Evolutionary conservation across 1,140 invertebrate genomes (phyloP).

Genomic region (Penaeus chinensis): DNA sequence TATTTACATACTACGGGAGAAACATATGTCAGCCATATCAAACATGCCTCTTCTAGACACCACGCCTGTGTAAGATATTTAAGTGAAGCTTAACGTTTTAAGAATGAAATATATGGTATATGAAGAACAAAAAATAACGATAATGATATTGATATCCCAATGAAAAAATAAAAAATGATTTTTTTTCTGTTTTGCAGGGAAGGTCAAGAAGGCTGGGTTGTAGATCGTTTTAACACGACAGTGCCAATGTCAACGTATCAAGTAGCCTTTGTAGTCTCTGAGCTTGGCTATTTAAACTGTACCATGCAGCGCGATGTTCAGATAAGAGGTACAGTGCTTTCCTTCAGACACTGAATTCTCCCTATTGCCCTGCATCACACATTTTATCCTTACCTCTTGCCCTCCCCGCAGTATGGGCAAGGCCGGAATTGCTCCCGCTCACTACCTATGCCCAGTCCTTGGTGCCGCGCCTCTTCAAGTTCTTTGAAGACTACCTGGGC

Average conservation of each 20-base stretch:
- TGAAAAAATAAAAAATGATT: background rate
- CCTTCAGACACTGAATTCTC: constrained; percentile 66
- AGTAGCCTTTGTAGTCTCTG: constrained; percentile 86
- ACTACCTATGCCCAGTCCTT: constrained; percentile 78
- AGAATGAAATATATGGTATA: too few relatives aligned
- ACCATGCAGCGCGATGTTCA: constrained; percentile 88
- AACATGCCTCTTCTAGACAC: constrained; percentile 66
- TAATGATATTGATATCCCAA: background rate
- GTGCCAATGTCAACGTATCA: constrained; percentile 87
- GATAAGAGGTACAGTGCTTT: constrained; percentile 79
- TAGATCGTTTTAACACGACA: constrained; percentile 80
- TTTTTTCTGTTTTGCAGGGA: background rate
- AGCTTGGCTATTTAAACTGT: constrained; percentile 78
- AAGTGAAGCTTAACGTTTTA: too few relatives aligned
- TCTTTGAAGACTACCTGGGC: constrained; percentile 86
- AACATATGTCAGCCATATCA: constrained; percentile 68
- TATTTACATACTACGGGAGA: constrained; percentile 31
- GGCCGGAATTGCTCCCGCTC: constrained; percentile 68
- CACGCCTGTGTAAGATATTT: constrained; percentile 71
- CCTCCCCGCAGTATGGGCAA: constrained; percentile 63
- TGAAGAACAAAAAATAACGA: background rate
- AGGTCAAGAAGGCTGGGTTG: constrained; percentile 77
- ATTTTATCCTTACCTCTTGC: background rate
- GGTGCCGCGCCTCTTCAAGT: constrained; percentile 82
- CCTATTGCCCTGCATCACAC: too few relatives aligned